These are phyloP conservation scores for Nannoperca australis DNA, from an alignment of 2,797 vertebrate species.

Conservation along the genomic window DNA sequence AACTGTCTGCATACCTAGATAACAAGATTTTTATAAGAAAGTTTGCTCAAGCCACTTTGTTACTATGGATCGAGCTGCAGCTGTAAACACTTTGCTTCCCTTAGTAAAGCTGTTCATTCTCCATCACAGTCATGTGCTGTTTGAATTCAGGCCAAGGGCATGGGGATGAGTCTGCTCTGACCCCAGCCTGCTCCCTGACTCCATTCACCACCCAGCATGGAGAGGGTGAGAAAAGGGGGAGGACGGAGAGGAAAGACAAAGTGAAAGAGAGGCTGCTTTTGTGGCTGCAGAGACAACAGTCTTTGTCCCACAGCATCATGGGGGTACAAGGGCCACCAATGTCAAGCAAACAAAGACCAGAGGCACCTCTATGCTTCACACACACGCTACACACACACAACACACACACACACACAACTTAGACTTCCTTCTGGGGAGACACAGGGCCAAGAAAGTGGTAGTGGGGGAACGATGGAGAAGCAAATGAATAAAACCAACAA, in stretches of 20 bases:
- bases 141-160: conserved; percentile 73
- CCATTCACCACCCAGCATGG: conserved; percentile 76
- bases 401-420: conserved; percentile 38
- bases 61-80: conserved; percentile 11
- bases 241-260: conserved; percentile 67
- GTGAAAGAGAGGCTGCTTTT: conserved; percentile 83
- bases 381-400: conserved; percentile 51
- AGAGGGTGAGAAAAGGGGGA: conserved; percentile 85
- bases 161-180: conserved; percentile 70
- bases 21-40: not conserved
- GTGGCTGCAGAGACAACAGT: conserved; percentile 85
- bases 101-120: conserved; percentile 46
- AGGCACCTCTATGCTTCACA: conserved; percentile 74
- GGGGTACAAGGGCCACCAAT: conserved; percentile 87
- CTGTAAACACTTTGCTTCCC: conserved; percentile 22
- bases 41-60: not conserved
- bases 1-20: not conserved
- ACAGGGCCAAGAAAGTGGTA: conserved; percentile 61
- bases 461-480: conserved; percentile 49
- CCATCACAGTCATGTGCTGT: conserved; percentile 61
- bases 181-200: conserved; percentile 77
- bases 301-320: conserved; percentile 83
- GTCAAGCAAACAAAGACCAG: conserved; percentile 87
- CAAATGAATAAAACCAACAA: conserved; percentile 64
- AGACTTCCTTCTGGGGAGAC: conserved; percentile 72